Conservation (phyloP, 1,140 invertebrate genomes). For the Leguminivora glycinivorella region DNA sequence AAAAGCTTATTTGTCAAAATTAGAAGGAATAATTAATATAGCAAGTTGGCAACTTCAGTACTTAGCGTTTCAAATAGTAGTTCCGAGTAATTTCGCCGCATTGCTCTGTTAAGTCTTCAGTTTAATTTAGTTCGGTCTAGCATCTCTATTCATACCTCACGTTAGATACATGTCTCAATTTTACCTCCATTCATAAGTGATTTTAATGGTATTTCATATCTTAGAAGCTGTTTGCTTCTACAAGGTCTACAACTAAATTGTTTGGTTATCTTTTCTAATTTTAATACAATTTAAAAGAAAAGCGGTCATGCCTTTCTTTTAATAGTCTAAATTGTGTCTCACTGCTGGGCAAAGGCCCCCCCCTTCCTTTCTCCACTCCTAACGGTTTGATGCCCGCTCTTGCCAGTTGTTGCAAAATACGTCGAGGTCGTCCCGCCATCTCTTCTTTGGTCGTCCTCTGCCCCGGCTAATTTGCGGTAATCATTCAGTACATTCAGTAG, state of each 20-base stretch:
- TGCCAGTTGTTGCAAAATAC: too few relatives aligned
- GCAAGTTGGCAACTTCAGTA: constrained; percentile 1
- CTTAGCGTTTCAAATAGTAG: constrained; percentile 16
- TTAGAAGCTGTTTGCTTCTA: not conserved
- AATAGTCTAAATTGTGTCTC: too few relatives aligned
- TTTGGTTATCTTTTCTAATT: too few relatives aligned
- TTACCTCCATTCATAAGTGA: not conserved
- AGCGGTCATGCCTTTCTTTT: too few relatives aligned
- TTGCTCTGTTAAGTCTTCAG: not conserved
- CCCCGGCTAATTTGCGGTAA: too few relatives aligned
- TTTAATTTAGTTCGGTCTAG: constrained; percentile 4
- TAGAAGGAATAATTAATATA: constrained; percentile 18
- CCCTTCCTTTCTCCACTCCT: too few relatives aligned
- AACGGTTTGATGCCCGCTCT: too few relatives aligned
- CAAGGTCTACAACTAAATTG: not conserved
- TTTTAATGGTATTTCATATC: not conserved
- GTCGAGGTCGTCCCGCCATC: too few relatives aligned
- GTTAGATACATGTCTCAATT: not conserved
- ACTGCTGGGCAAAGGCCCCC: too few relatives aligned
- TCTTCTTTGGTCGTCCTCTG: too few relatives aligned
- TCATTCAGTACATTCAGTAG: too few relatives aligned
- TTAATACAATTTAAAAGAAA: too few relatives aligned
- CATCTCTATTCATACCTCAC: not conserved
- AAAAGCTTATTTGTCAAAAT: constrained; percentile 14
- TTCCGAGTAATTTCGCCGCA: not conserved